Base-by-base conservation (phyloP, 2,797 vertebrate genomes). In the Sebastes miniatus region DNA sequence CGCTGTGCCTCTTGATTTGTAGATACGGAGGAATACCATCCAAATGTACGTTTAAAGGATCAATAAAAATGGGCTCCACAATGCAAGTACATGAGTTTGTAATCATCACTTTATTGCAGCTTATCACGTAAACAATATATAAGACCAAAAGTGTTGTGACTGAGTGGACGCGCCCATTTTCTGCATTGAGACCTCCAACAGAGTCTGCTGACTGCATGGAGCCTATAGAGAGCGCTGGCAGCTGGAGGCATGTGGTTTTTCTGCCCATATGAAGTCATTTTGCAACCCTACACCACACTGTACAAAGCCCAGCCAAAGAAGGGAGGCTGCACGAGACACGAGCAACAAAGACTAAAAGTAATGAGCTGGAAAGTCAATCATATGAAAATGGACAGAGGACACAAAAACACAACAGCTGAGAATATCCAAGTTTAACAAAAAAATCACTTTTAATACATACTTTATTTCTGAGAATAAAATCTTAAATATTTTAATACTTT, bases 371-470 rank as follows among this genome's bases (percentile, higher is more conserved):
- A 94, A 93, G 87, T 93, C 91, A 92, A 81, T 92, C 84, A 90
- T 91, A 88, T 88, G 93, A 93, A 94, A 93, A 91, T 92, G 92
- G 89, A 93, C 91, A 92, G 88, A 91, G 87, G 88, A 92, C 83
- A 86, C 92, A 93, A 92, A 93, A 94, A 93, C 91, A 93, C 90
- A 92, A 90, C 90, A 86, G 86, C 91, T 90, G 91, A 95, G 86
- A 91, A 93, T 90, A 91, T 95, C 94, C 94, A 95, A 94, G 93
- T 94, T 96, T 95, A 96, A 96, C 95, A 95, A 96, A 96, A 94
- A 95, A 94, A 92, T 92, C 88, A 94, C 91, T 91, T 95, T 96
- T 95, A 96, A 95, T 96, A 95, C 94, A 95, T 95, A 93, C 86
- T 93, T 95, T 94, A 93, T 90, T 92, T 94, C 93, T 92, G 89